A percentile compares a stretch with the other conserved stretches of the same genome.
phyloP scores from a whole-genome alignment of 2,797 vertebrate species.

The Acipenser oxyrinchus region DNA sequence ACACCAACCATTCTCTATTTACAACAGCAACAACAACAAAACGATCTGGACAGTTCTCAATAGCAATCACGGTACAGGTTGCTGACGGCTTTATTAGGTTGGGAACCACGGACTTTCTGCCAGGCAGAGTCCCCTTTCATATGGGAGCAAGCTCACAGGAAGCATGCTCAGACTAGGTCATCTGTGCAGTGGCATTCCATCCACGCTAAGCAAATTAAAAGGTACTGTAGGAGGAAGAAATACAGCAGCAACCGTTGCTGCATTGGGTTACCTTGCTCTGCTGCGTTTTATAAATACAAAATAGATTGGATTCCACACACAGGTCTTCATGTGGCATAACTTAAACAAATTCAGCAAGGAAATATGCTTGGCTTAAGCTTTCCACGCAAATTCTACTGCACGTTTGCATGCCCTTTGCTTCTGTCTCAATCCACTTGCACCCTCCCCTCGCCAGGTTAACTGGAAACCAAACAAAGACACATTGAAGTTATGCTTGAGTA shows the following conservation, averaged over 20 bases:
- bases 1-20: no score
- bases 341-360: constrained; percentile 19
- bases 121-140: constrained; percentile 9
- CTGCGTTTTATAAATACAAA: no score
- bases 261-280: not conserved
- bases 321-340: not conserved
- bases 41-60: not conserved
- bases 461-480: constrained; percentile 6
- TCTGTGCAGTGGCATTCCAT: not conserved
- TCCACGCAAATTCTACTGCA: constrained; percentile 24
- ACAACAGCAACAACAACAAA: no score
- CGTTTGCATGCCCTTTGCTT: constrained; percentile 15
- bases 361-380: constrained; percentile 17
- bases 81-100: constrained; percentile 22
- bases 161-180: constrained; percentile 20
- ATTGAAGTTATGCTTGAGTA: no score
- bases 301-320: not conserved
- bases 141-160: constrained; percentile 8
- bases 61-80: constrained; percentile 10
- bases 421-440: constrained; percentile 18
- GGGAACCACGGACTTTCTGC: constrained; percentile 21
- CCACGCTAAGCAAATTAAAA: constrained; percentile 6
- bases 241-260: not conserved
- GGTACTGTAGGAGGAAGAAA: not conserved
- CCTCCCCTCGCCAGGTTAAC: constrained; percentile 29